Conservation (phyloP, 2,113 vertebrate species). For the Piaya cayana region DNA sequence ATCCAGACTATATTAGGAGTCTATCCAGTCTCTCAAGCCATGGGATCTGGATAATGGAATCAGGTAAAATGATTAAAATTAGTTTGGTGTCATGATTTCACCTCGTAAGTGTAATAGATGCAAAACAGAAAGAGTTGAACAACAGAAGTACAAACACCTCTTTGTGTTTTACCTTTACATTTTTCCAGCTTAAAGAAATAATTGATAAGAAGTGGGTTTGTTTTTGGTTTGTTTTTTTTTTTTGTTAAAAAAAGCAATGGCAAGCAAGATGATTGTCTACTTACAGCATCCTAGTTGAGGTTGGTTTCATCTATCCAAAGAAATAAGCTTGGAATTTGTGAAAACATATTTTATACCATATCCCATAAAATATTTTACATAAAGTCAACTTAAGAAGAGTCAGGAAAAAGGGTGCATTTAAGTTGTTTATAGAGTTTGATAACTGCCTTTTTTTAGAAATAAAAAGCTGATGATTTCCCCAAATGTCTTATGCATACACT, state of each 20-base stretch:
- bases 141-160: not conserved
- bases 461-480: not conserved
- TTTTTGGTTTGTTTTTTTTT: not conserved
- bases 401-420: not conserved
- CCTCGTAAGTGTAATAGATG: not conserved
- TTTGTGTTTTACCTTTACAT: not conserved
- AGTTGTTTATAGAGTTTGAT: not conserved
- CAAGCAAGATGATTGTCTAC: not conserved
- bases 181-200: not conserved
- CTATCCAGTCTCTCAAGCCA: not conserved
- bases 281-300: not conserved
- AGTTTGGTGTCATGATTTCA: not conserved
- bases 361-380: not conserved
- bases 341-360: not conserved
- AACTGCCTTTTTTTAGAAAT: not conserved
- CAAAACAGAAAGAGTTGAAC: not conserved
- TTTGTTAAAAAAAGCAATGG: not conserved
- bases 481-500: not conserved
- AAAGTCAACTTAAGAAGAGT: not conserved
- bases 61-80: slow-evolving; percentile 29
- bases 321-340: not conserved
- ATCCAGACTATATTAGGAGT: not conserved
- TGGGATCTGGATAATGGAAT: not conserved
- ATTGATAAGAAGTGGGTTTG: not conserved
- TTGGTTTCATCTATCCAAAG: not conserved